Evolutionary conservation across 2,888 invertebrate species (phyloP), one percentile per base, ranked within the genome.

Genomic region (Sericinus montela): DNA sequence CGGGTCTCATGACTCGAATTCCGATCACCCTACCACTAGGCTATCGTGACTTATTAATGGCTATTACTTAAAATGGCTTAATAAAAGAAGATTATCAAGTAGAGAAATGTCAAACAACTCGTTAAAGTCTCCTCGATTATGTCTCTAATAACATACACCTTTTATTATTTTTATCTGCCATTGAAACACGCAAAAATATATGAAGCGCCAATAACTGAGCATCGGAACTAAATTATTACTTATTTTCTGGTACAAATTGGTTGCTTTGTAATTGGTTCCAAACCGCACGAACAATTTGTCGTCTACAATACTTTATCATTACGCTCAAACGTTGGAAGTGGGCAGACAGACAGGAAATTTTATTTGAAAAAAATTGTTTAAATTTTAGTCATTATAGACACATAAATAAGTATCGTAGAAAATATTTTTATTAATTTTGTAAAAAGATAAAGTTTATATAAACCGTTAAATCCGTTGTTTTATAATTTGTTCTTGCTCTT

Each of bases 181-280:
- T 19, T 19, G 29, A 28, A 32, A 36, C 14, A 10, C 36, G 40
- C 37, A 38, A 38, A 39, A 39, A 44, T 8, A 34, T 39, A 29
- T 28, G 32, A 35, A 30, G 39, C 40, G 23, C 15, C 32, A n/a
- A 45, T 35, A 23, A 45, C 9, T 35, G 25, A 36, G 13, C 45
- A 37, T 38, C 25, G 28, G 11, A 51, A 53, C 60, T 57, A 53
- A 54, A 59, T 65, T 66, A 68, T 68, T 64, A 62, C 62, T 61
- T 66, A 64, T 64, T 56, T 56, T 53, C 66, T 64, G 63, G 65
- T 58, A 62, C 65, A 73, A 73, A 72, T 73, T 73, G 69, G 63
- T 57, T 54, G 50, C 40, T 8, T 54, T 54, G 66, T 72, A 72
- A 73, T 75, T 72, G 69, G 61, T 56, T 34, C 57, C 55, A 61